phyloP scores from a whole-genome alignment of 2,888 invertebrate species.

The Amphipyra tragopoginis region DNA sequence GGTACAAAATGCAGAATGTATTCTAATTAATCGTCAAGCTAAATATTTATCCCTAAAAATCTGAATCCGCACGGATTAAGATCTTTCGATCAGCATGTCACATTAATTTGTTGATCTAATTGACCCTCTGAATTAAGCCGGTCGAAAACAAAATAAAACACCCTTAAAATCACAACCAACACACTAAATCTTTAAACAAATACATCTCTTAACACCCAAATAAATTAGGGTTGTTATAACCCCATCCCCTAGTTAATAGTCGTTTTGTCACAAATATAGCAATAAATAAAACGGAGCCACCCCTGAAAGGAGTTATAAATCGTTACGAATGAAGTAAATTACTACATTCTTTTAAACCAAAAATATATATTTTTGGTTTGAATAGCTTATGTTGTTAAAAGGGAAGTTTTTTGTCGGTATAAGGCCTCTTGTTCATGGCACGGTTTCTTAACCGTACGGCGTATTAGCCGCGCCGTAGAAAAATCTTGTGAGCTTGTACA shows the following conservation, averaged over 20 bases:
- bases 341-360: conserved; percentile 35
- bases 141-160: conserved; percentile 9
- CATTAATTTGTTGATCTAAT: not conserved
- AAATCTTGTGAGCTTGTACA: too few relatives aligned
- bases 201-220: conserved; percentile 61
- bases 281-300: conserved; percentile 78
- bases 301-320: conserved; percentile 77
- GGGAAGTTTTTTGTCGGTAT: conserved; percentile 44
- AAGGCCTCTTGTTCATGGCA: too few relatives aligned
- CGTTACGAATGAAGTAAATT: conserved; percentile 61
- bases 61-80: too few relatives aligned
- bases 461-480: too few relatives aligned
- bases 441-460: too few relatives aligned
- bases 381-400: conserved; percentile 48
- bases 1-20: too few relatives aligned
- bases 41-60: too few relatives aligned
- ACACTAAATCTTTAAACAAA: conserved; percentile 54
- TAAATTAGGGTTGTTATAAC: conserved; percentile 71
- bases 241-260: conserved; percentile 71
- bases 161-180: not conserved
- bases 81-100: not conserved
- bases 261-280: conserved; percentile 83
- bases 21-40: too few relatives aligned
- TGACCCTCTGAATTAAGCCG: not conserved
- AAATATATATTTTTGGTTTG: too few relatives aligned